phyloP scores from a whole-genome alignment of 2,888 invertebrate species.

The Gandaritis pyraliata region DNA sequence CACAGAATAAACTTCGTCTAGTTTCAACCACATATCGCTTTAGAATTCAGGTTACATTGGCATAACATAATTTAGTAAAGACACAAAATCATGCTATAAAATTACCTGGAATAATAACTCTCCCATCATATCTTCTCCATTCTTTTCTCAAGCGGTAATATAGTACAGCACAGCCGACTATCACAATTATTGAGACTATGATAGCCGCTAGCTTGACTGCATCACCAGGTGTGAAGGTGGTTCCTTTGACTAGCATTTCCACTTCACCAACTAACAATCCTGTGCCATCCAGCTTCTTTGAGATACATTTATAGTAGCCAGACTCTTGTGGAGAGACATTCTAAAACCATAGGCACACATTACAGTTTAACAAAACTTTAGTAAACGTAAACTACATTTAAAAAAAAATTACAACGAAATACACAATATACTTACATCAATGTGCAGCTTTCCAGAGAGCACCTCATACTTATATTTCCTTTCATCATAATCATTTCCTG shows the following conservation, averaged over 20 bases:
- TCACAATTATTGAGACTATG: conserved; percentile 73
- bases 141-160: conserved; percentile 73
- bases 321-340: conserved; percentile 85
- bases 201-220: conserved; percentile 77
- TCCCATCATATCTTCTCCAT: conserved; percentile 74
- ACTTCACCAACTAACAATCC: conserved; percentile 83
- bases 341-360: conserved; percentile 65
- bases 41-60: too few species aligned
- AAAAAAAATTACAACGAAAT: too few species aligned
- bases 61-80: too few species aligned
- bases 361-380: too few species aligned
- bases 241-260: conserved; percentile 84
- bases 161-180: conserved; percentile 72
- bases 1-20: too few species aligned
- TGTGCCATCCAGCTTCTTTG: conserved; percentile 81
- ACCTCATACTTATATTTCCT: conserved; percentile 88
- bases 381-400: too few species aligned
- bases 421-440: conserved; percentile 82
- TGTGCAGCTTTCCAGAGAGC: conserved; percentile 86
- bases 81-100: too few species aligned
- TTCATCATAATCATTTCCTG: conserved; percentile 84
- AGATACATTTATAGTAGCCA: conserved; percentile 87
- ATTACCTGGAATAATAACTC: conserved; percentile 67
- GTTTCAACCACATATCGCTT: too few species aligned
- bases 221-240: conserved; percentile 69